A percentile compares a stretch with the other conserved stretches of the same genome.
Conservation (phyloP, 2,888 invertebrate species). For the Limenitis camilla region DNA sequence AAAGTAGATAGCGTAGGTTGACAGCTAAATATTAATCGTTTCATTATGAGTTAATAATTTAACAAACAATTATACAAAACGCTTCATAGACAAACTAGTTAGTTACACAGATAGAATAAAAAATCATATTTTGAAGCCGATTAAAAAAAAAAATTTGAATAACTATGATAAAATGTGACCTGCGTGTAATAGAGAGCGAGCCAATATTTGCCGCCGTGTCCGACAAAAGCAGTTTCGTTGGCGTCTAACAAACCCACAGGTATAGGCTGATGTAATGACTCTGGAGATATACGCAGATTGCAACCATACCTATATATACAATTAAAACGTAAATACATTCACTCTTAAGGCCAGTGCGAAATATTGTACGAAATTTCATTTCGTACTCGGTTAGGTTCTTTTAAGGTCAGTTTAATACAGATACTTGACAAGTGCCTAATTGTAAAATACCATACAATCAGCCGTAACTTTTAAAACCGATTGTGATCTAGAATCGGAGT, state of each 20-base stretch:
- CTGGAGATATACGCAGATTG: conserved; percentile 59
- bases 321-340: no score
- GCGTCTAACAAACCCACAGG: conserved; percentile 52
- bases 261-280: conserved; percentile 47
- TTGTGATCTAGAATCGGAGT: not conserved
- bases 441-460: not conserved
- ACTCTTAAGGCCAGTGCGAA: no score
- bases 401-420: no score
- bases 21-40: conserved; percentile 38
- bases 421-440: no score
- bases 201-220: conserved; percentile 67
- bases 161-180: no score
- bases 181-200: conserved; percentile 62
- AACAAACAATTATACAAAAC: not conserved
- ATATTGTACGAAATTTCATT: no score
- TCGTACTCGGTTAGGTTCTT: no score
- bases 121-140: no score
- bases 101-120: not conserved
- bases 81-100: no score
- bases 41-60: not conserved
- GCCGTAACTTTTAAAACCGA: not conserved
- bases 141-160: no score
- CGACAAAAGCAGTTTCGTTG: conserved; percentile 65
- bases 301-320: conserved; percentile 56
- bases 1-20: conserved; percentile 64